Conservation (phyloP, 2,113 vertebrate genomes). For the Chaetodon trifascialis region DNA sequence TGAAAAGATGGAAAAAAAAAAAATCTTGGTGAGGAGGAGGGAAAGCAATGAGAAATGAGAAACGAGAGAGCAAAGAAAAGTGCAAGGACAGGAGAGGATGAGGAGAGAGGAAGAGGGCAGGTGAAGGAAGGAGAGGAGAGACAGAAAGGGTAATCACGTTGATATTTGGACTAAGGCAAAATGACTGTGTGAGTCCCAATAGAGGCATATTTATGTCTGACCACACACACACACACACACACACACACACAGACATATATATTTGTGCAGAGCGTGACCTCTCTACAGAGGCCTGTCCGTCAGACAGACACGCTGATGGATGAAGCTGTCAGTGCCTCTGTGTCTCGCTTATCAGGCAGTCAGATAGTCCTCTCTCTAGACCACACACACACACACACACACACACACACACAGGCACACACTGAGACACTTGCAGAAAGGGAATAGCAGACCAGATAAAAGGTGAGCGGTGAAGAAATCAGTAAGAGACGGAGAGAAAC, state of each 20-base stretch:
- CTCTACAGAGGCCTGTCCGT: slow-evolving; percentile 70
- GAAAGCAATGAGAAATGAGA: background rate
- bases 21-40: background rate
- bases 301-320: slow-evolving; percentile 75
- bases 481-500: background rate
- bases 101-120: background rate
- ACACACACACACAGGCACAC: slow-evolving; percentile 13
- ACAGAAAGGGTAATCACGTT: slow-evolving; percentile 30
- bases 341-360: slow-evolving; percentile 74
- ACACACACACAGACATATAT: slow-evolving; percentile 46
- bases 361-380: slow-evolving; percentile 59
- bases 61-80: background rate
- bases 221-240: slow-evolving; percentile 47
- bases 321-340: slow-evolving; percentile 79
- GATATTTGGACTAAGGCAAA: slow-evolving; percentile 54
- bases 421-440: slow-evolving; percentile 33
- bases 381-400: slow-evolving; percentile 62
- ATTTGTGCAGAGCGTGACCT: slow-evolving; percentile 60
- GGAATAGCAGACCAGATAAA: slow-evolving; percentile 18
- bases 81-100: background rate
- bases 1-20: background rate
- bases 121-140: background rate
- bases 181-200: slow-evolving; percentile 21
- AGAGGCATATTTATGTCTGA: slow-evolving; percentile 54
- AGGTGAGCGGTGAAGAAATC: slow-evolving; percentile 31